These are phyloP conservation scores for Corythucha ciliata DNA, from an alignment of 2,888 invertebrate species.

Conservation along the genomic window DNA sequence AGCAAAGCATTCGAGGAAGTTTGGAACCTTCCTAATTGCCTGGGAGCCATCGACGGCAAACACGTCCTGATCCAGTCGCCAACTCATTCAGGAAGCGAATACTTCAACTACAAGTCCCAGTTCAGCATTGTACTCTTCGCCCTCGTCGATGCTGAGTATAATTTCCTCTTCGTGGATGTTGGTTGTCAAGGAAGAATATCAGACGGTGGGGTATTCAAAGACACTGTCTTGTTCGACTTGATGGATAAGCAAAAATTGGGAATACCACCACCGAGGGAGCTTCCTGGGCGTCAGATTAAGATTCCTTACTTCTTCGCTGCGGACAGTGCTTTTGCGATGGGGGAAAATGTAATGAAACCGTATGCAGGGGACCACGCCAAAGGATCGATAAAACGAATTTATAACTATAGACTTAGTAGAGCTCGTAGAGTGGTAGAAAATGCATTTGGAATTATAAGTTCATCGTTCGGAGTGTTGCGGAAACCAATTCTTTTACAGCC, in stretches of 20 bases:
- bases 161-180: neutral
- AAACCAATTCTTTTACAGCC: slow-evolving; percentile 3
- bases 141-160: slow-evolving; percentile 25
- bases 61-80: slow-evolving; percentile 34
- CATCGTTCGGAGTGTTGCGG: slow-evolving; percentile 30
- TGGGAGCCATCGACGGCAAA: slow-evolving; percentile 35
- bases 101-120: slow-evolving; percentile 34
- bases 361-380: slow-evolving; percentile 13
- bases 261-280: too few species aligned
- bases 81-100: slow-evolving; percentile 31
- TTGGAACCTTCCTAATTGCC: slow-evolving; percentile 35
- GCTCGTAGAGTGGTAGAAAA: slow-evolving; percentile 32
- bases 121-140: slow-evolving; percentile 36
- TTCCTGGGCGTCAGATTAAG: too few species aligned
- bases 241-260: too few species aligned
- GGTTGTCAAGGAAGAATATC: neutral
- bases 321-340: slow-evolving; percentile 28
- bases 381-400: too few species aligned
- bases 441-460: slow-evolving; percentile 31
- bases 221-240: neutral
- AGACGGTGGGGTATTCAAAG: neutral
- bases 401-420: slow-evolving; percentile 31
- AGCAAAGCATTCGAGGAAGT: slow-evolving; percentile 26
- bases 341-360: slow-evolving; percentile 29
- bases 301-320: slow-evolving; percentile 10